Evolutionary conservation across 2,888 invertebrate species (phyloP), one percentile per base, ranked within the genome.

Genomic region (Synergus gifuensis): DNA sequence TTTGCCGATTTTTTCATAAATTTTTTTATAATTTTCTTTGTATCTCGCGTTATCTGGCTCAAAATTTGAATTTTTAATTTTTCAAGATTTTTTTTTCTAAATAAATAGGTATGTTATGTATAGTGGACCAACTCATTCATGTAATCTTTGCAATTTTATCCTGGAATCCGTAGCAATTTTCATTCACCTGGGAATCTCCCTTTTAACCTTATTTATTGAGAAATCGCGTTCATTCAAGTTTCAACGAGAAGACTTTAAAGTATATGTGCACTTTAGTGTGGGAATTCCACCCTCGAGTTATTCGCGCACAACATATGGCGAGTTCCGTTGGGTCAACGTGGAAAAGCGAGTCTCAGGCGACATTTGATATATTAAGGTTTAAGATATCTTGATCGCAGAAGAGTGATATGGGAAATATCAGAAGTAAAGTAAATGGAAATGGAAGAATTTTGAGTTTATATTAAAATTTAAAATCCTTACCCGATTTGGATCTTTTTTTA

Each of bases 171-270:
- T 73, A 69, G 46, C 49, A 69, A 11, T 69, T 69, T 69, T 40
- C n/a, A 64, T 11, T 64, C 9, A 16, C 49, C 49, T 73, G 69
- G 69, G n/a, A 73, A 49, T 36, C 69, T 49, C 49, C 69, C n/a
- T n/a, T n/a, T 36, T 36, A 42, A 12, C 16, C 46, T 46, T 49
- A 28, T 28, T 28, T 22, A 44, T 18, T 73, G n/a, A 73, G 36
- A n/a, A 73, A 73, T 73, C 69, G 54, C 69, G 16, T 73, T 54
- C 49, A 73, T 73, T 73, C 49, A 28, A 54, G 49, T 73, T 73
- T 73, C 49, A 54, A 18, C 69, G 11, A n/a, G 69, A 73, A 54
- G 69, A 73, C 69, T 73, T 36, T 73, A 36, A 73, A 73, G 54
- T 36, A 54, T n/a, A 54, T n/a, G 49, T 36, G 46, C 54, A 28